Evolutionary conservation across 2,797 vertebrate genomes (phyloP).

Genomic region (Selene dorsalis): DNA sequence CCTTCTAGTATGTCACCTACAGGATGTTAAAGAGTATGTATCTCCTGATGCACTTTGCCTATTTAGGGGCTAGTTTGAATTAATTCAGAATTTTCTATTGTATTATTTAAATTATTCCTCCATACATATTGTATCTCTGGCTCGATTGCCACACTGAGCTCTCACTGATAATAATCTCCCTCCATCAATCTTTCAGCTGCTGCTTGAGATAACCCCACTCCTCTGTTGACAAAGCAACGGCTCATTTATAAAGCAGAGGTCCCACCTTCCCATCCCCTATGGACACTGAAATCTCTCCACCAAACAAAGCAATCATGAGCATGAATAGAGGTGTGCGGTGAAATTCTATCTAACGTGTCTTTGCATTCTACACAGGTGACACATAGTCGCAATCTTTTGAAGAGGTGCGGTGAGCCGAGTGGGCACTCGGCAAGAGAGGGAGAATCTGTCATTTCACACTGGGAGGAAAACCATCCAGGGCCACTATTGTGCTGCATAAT

Average conservation of each 20-base stretch:
- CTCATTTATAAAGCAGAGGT: slow-evolving; percentile 79
- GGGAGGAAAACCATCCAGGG: slow-evolving; percentile 75
- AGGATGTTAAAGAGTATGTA: too few species aligned
- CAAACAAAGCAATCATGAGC: slow-evolving; percentile 80
- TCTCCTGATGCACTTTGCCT: too few species aligned
- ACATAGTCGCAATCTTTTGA: slow-evolving; percentile 75
- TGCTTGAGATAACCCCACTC: slow-evolving; percentile 75
- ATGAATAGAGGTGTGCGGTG: slow-evolving; percentile 78
- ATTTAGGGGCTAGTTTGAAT: too few species aligned
- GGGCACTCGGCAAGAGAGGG: slow-evolving; percentile 72
- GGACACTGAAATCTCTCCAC: slow-evolving; percentile 75
- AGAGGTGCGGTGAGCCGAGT: slow-evolving; percentile 70
- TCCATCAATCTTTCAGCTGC: slow-evolving; percentile 74
- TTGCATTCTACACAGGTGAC: slow-evolving; percentile 80
- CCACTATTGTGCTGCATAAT: slow-evolving; percentile 78
- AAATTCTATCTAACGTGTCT: slow-evolving; percentile 77
- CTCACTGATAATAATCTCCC: slow-evolving; percentile 77
- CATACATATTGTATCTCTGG: slow-evolving; percentile 49
- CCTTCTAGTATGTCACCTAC: too few species aligned
- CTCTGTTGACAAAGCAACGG: slow-evolving; percentile 79
- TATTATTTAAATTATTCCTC: slow-evolving; percentile 20
- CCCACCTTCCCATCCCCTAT: slow-evolving; percentile 76
- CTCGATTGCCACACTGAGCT: slow-evolving; percentile 42
- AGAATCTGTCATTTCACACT: slow-evolving; percentile 82
- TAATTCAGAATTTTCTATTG: not conserved